Percentiles rank a stretch among this genome's conserved stretches.
These are phyloP conservation scores for Blomia tropicalis DNA, from an alignment of 2,888 invertebrate genomes.

Conservation along the genomic window DNA sequence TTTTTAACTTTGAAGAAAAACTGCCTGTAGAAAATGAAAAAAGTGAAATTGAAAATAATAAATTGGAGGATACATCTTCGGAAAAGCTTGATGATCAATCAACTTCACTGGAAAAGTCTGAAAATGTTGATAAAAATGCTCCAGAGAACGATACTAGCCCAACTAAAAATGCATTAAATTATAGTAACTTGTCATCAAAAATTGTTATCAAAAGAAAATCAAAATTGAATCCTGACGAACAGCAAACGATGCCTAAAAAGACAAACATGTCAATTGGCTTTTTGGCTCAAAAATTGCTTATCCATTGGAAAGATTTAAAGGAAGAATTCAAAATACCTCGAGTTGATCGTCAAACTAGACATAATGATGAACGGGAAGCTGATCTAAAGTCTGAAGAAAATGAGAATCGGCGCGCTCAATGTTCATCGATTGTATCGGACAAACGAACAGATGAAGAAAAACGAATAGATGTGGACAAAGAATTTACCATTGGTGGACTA, in stretches of 20 bases:
- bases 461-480: conserved; percentile 14
- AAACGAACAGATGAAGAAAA: conserved; percentile 20
- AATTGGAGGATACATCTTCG: no score
- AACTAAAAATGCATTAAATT: neutral
- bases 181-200: neutral
- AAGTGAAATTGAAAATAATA: neutral
- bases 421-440: conserved; percentile 16
- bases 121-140: neutral
- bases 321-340: conserved; percentile 80
- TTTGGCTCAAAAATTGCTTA: conserved; percentile 44
- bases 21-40: neutral
- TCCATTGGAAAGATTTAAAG: conserved; percentile 52
- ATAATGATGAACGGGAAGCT: conserved; percentile 80
- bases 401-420: conserved; percentile 30
- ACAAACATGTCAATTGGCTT: conserved; percentile 29
- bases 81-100: no score
- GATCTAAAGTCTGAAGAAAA: conserved; percentile 40
- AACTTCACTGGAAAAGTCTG: neutral
- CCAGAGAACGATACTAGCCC: neutral
- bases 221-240: neutral
- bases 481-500: conserved; percentile 23
- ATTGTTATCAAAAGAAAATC: conserved; percentile 10
- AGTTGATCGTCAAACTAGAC: conserved; percentile 83
- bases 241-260: neutral
- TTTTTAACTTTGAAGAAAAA: neutral